These are phyloP conservation scores for Trypoxylon attenuatum DNA, from an alignment of 2,888 invertebrate genomes.

Conservation along the genomic window DNA sequence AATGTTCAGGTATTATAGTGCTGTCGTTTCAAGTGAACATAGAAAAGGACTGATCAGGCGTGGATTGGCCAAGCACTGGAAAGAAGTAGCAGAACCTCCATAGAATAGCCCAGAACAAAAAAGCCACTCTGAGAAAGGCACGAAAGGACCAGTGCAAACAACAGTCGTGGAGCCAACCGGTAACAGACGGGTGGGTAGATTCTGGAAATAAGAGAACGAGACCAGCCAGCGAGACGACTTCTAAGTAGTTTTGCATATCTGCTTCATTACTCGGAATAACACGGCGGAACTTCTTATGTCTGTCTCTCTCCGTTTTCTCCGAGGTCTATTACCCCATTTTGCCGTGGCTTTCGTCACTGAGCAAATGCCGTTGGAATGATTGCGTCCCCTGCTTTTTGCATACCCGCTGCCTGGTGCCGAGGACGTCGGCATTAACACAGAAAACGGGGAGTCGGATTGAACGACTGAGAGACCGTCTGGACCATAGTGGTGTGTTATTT, in stretches of 20 bases:
- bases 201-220: conserved; percentile 30
- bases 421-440: too few relatives aligned
- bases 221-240: conserved; percentile 46
- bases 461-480: conserved; percentile 6
- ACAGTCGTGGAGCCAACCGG: neutral
- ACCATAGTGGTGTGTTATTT: too few relatives aligned
- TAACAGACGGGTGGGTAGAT: conserved; percentile 6
- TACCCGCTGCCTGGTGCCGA: too few relatives aligned
- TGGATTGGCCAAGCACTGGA: too few relatives aligned
- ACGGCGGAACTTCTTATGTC: conserved; percentile 51
- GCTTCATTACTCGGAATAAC: conserved; percentile 62
- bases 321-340: conserved; percentile 45
- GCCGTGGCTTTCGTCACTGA: conserved; percentile 11
- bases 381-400: conserved; percentile 21
- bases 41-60: too few relatives aligned
- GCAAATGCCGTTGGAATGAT: conserved; percentile 32
- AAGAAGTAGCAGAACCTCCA: too few relatives aligned
- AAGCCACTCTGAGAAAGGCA: conserved; percentile 1
- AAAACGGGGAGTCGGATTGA: conserved; percentile 16
- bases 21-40: conserved; percentile 60
- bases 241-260: conserved; percentile 64
- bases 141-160: neutral
- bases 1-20: conserved; percentile 59
- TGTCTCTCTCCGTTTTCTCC: conserved; percentile 32
- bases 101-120: too few relatives aligned